phyloP scores from a whole-genome alignment of 2,888 invertebrate species.

The Villa cingulata region DNA sequence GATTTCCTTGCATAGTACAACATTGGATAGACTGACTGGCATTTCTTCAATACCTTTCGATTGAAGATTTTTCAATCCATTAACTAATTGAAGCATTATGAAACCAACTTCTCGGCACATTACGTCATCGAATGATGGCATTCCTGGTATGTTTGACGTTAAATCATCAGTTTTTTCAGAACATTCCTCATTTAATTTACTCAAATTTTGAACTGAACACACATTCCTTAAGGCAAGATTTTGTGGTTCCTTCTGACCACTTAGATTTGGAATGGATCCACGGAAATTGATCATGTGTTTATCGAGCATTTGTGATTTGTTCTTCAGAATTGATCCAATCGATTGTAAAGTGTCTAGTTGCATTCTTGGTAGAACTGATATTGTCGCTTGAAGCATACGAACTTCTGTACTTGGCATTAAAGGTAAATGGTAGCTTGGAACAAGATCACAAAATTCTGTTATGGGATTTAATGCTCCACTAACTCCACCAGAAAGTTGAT shows the following conservation, averaged over 20 bases:
- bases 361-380: constrained; percentile 58
- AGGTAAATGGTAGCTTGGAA: constrained; percentile 52
- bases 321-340: constrained; percentile 49
- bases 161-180: constrained; percentile 4
- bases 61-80: constrained; percentile 67
- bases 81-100: constrained; percentile 65
- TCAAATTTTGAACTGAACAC: constrained; percentile 38
- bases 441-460: constrained; percentile 67
- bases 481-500: constrained; percentile 49
- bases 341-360: constrained; percentile 63
- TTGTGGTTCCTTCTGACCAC: constrained; percentile 29
- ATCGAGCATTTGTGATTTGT: constrained; percentile 37
- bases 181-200: constrained; percentile 30
- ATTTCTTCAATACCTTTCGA: constrained; percentile 72
- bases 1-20: constrained; percentile 54
- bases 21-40: constrained; percentile 53
- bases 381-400: constrained; percentile 60
- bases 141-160: constrained; percentile 18
- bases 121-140: constrained; percentile 38
- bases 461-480: constrained; percentile 59
- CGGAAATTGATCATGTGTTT: constrained; percentile 34
- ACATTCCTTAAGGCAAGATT: constrained; percentile 36
- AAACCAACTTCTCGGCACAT: constrained; percentile 55
- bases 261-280: constrained; percentile 35
- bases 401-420: constrained; percentile 43